Evolutionary conservation across 2,797 vertebrate genomes (phyloP).

Genomic region (Mycteria americana): DNA sequence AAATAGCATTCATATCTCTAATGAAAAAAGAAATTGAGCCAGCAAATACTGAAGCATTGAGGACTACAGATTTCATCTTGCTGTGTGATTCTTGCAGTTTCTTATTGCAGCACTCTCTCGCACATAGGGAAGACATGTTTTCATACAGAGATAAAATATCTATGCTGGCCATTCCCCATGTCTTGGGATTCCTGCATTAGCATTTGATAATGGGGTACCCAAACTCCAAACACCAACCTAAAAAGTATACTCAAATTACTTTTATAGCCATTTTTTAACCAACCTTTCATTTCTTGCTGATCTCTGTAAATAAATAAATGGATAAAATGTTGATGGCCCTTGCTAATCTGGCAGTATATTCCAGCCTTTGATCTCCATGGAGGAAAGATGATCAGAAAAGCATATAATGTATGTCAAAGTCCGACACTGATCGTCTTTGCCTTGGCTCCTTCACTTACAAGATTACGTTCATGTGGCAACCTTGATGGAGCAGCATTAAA

Average conservation of each 20-base stretch:
- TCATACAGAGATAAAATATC: not conserved
- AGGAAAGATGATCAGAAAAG: conserved; percentile 16
- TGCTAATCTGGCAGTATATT: conserved; percentile 3
- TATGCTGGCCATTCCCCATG: not conserved
- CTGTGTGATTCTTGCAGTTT: not conserved
- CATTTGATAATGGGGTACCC: not conserved
- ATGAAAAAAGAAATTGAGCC: not conserved
- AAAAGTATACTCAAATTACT: not conserved
- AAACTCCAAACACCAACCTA: not conserved
- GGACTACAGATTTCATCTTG: not conserved
- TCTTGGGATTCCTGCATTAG: not conserved
- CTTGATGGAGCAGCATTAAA: conserved; percentile 49
- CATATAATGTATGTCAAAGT: not conserved
- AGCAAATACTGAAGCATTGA: not conserved
- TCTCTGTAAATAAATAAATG: not conserved
- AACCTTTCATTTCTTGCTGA: not conserved
- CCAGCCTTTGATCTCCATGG: conserved; percentile 32
- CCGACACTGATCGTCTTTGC: conserved; percentile 12
- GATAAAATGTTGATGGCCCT: not conserved
- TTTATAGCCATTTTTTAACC: not conserved
- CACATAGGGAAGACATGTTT: not conserved
- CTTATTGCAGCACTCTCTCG: not conserved
- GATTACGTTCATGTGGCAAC: conserved; percentile 23
- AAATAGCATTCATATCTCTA: not conserved
- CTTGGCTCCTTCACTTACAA: conserved; percentile 23